Base-by-base conservation (phyloP, 2,888 invertebrate species). In the Isoperla grammatica region DNA sequence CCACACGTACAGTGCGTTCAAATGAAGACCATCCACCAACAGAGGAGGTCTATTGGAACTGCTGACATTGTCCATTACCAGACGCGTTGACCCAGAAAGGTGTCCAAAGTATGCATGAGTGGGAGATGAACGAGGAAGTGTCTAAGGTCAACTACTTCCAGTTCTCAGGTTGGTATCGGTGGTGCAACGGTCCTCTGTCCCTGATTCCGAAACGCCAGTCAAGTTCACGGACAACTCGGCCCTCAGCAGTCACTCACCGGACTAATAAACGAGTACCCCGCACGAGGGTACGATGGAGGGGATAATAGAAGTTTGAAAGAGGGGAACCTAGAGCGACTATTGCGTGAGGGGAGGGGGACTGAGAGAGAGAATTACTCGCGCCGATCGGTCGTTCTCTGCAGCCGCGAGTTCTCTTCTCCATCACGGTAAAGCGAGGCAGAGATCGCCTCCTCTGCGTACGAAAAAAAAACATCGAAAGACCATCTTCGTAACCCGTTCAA, bases 81-180 rank as follows among this genome's bases (percentile, higher is more conserved):
- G 2, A 45, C 45, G 53, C n/a, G 35, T 37, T 53, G 53, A 53
- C 53, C 53, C 37, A 53, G 53, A 53, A 53, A 35, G 35, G 19
- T 35, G 53, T 39, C 23, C 15, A 49, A 45, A 45, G 29, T 29
- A 29, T 29, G 29, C 29, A 8, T 29, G 29, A 37, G 39, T 53
- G 53, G 53, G 53, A 53, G 53, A 53, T 53, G 53, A 45, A 45
- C 17, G 6, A 45, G 53, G 53, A 53, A 53, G 53, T 37, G 39
- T 6, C 35, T 53, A 53, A 53, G 53, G 53, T 53, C 53, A 53
- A 37, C 53, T 37, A 12, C 17, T 39, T 22, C 23, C 2, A 12
- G 37, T 53, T 17, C 53, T 53, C 20, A 17, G 39, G 53, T 53
- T 39, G 37, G 53, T 53, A 39, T 2, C 37, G 17, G 20, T 17